These are phyloP conservation scores for Apostichopus parvimensis DNA, from an alignment of 35 echinoderm and acorn worm genomes.

Conservation along the genomic window DNA sequence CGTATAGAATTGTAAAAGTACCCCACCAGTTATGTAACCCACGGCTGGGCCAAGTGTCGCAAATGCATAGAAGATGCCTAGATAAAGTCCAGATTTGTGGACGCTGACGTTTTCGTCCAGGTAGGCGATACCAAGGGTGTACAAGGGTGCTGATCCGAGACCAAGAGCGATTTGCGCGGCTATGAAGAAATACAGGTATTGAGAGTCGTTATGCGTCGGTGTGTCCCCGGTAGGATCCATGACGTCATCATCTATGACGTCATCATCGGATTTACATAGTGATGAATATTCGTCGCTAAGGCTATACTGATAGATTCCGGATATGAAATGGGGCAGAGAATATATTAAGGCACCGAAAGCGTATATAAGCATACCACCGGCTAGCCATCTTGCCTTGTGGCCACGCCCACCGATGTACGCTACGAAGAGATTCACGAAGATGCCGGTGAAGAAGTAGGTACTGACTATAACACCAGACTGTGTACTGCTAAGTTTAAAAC, in stretches of 20 bases:
- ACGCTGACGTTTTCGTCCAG: constrained; percentile 61
- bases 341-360: constrained; percentile 60
- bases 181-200: constrained; percentile 67
- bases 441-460: constrained; percentile 54
- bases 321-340: constrained; percentile 64
- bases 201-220: background rate
- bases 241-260: background rate
- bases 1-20: constrained; percentile 58
- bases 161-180: constrained; percentile 46
- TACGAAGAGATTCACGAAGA: constrained; percentile 71
- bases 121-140: constrained; percentile 57
- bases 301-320: constrained; percentile 55
- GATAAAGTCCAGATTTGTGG: constrained; percentile 54
- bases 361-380: constrained; percentile 48
- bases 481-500: constrained; percentile 67
- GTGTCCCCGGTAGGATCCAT: background rate
- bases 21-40: constrained; percentile 60
- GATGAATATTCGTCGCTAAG: constrained; percentile 21
- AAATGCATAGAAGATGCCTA: constrained; percentile 58
- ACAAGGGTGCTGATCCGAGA: constrained; percentile 61
- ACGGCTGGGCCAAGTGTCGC: constrained; percentile 67
- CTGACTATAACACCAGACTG: constrained; percentile 61
- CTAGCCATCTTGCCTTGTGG: constrained; percentile 65
- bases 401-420: constrained; percentile 69
- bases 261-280: constrained; percentile 20